Conservation (phyloP, 2,113 vertebrate species). For the Ranitomeya variabilis region DNA sequence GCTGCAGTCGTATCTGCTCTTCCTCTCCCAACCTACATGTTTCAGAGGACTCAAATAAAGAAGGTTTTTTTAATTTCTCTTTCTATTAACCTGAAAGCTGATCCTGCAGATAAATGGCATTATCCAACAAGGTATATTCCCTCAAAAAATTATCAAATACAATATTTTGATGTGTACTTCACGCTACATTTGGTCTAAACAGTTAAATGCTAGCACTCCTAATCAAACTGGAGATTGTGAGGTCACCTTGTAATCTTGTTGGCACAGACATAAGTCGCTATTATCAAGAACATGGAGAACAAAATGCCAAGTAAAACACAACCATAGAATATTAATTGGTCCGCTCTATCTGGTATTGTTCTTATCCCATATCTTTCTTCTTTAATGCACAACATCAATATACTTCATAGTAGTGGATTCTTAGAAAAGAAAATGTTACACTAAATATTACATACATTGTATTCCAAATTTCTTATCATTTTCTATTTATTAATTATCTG, state of each 20-base stretch:
- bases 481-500: too few relatives aligned
- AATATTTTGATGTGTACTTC: neutral
- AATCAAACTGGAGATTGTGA: conserved; percentile 15
- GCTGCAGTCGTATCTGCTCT: too few relatives aligned
- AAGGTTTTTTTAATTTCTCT: too few relatives aligned
- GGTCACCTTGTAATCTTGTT: conserved; percentile 43
- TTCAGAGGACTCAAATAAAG: too few relatives aligned
- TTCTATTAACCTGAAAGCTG: too few relatives aligned
- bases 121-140: too few relatives aligned
- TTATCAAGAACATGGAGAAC: conserved; percentile 39
- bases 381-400: conserved; percentile 39
- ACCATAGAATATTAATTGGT: neutral
- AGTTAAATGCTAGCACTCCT: conserved; percentile 7
- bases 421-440: neutral
- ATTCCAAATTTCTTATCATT: neutral
- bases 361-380: conserved; percentile 29
- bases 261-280: conserved; percentile 31
- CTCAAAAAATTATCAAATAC: neutral
- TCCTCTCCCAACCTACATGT: too few relatives aligned
- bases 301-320: conserved; percentile 37
- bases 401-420: neutral
- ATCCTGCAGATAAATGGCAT: too few relatives aligned
- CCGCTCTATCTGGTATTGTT: conserved; percentile 18
- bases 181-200: neutral
- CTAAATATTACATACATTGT: neutral